These are phyloP conservation scores for Platycheirus albimanus DNA, from an alignment of 2,888 invertebrate species.

Conservation along the genomic window DNA sequence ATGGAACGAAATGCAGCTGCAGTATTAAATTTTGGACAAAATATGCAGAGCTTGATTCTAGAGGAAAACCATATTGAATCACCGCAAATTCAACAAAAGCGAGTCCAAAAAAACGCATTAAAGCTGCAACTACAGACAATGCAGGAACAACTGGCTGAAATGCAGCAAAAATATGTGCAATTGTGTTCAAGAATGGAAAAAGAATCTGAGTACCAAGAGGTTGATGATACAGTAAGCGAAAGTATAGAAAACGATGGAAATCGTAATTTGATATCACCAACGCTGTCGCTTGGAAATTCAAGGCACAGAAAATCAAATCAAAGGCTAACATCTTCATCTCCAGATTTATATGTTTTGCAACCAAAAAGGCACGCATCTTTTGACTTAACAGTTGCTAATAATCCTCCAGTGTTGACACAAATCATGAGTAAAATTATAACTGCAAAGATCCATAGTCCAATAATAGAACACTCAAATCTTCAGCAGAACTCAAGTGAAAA, in stretches of 20 bases:
- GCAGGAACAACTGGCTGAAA: conserved; percentile 94
- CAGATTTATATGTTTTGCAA: conserved; percentile 34
- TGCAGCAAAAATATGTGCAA: conserved; percentile 95
- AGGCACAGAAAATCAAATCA: conserved; percentile 36
- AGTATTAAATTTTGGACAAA: conserved; percentile 85
- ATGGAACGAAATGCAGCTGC: conserved; percentile 86
- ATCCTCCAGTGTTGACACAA: conserved; percentile 85
- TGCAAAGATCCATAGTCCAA: conserved; percentile 85
- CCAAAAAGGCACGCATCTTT: conserved; percentile 7
- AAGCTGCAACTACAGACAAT: conserved; percentile 93
- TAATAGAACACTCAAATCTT: conserved; percentile 84
- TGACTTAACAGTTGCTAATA: conserved; percentile 76
- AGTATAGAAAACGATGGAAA: conserved; percentile 84
- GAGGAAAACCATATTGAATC: conserved; percentile 90
- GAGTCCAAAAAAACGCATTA: conserved; percentile 93
- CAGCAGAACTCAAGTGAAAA: conserved; percentile 85
- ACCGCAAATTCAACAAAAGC: conserved; percentile 91
- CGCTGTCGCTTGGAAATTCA: conserved; percentile 77
- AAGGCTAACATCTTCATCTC: conserved; percentile 43
- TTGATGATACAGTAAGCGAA: conserved; percentile 89
- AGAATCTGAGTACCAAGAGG: conserved; percentile 89
- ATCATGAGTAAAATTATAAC: conserved; percentile 86
- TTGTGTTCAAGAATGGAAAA: conserved; percentile 93
- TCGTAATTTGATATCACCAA: conserved; percentile 78
- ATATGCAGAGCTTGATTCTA: conserved; percentile 84